Percentiles rank a stretch among this genome's conserved stretches.
Evolutionary conservation across 92 coral and sea anemone species (phyloP).

Genomic region (Porites divaricata): DNA sequence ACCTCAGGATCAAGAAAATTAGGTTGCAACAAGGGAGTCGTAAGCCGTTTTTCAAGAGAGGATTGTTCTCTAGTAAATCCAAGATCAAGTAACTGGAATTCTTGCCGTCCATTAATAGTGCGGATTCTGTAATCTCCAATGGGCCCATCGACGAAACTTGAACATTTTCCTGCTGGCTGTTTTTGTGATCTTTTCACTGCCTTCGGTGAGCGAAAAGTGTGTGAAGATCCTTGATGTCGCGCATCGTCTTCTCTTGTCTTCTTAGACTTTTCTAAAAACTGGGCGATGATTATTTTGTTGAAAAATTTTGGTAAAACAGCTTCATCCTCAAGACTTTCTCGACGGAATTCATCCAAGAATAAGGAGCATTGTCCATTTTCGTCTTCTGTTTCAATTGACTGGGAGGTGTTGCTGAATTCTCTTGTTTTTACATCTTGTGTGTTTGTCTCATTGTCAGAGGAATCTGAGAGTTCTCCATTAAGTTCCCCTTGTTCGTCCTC

Average conservation of each 20-base stretch:
- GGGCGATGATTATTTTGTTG: constrained; percentile 53
- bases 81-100: constrained; percentile 52
- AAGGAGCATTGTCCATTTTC: not conserved
- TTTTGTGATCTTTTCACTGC: not conserved
- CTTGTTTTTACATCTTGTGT: not conserved
- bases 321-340: constrained; percentile 58
- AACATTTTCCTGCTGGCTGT: not conserved
- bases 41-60: constrained; percentile 20
- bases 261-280: constrained; percentile 17
- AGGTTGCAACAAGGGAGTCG: not conserved
- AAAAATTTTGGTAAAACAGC: constrained; percentile 64
- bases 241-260: constrained; percentile 25
- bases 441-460: not conserved
- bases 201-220: constrained; percentile 39
- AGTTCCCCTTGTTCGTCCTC: not conserved
- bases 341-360: constrained; percentile 10
- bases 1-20: constrained; percentile 57
- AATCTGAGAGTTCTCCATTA: not conserved
- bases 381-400: not conserved
- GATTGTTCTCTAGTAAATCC: constrained; percentile 15
- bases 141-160: not conserved
- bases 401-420: not conserved
- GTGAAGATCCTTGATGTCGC: not conserved
- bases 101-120: constrained; percentile 62
- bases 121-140: constrained; percentile 30